Conservation (phyloP, 2,797 vertebrate genomes). For the Ciconia nigra region DNA sequence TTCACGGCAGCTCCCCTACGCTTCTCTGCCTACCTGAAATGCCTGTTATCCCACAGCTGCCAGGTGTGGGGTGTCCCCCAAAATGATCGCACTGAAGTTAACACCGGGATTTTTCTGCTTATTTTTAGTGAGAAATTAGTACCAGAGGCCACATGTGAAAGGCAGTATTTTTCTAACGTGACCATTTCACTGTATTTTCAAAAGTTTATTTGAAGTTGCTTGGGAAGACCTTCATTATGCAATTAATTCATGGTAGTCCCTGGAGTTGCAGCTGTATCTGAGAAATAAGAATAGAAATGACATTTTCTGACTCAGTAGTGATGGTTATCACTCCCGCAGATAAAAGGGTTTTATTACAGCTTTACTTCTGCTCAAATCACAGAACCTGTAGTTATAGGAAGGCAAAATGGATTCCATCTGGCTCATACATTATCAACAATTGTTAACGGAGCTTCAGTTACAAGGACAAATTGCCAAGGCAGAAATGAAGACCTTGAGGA, state of each 20-base stretch:
- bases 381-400: background rate
- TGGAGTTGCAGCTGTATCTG: background rate
- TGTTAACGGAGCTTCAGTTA: background rate
- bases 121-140: background rate
- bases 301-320: background rate
- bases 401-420: background rate
- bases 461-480: background rate
- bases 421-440: background rate
- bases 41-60: background rate
- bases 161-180: background rate
- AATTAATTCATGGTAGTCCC: background rate
- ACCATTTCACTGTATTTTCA: background rate
- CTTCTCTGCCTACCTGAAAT: background rate
- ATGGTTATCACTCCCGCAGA: background rate
- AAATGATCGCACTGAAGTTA: background rate
- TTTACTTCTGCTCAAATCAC: background rate
- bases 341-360: slow-evolving; percentile 8
- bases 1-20: rapidly evolving
- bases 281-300: background rate
- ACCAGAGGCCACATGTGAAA: background rate
- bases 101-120: background rate
- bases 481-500: slow-evolving; percentile 21
- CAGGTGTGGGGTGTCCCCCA: background rate
- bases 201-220: background rate
- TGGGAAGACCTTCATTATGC: background rate